Conservation (phyloP, 1,140 invertebrate genomes). For the Spodoptera litura region DNA sequence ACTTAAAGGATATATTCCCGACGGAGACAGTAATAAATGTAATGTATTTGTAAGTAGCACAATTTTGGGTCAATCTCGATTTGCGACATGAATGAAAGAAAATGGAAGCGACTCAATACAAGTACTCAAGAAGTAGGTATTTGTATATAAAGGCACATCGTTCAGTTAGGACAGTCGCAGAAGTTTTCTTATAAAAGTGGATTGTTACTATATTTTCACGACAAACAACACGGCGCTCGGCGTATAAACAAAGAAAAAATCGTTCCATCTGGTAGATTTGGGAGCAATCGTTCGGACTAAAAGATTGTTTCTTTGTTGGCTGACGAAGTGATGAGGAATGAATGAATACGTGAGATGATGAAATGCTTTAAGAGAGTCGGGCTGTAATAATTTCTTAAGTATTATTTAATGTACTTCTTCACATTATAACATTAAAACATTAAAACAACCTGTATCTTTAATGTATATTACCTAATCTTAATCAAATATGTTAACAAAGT, state of each 20-base stretch:
- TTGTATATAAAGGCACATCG: conserved; percentile 24
- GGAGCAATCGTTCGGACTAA: conserved; percentile 40
- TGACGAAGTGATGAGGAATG: conserved; percentile 38
- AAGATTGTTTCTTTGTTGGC: conserved; percentile 42
- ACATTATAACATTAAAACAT: too few relatives aligned
- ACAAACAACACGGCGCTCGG: conserved; percentile 28
- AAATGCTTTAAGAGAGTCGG: not conserved
- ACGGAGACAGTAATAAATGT: too few relatives aligned
- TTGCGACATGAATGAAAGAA: conserved; percentile 18
- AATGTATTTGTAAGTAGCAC: too few relatives aligned
- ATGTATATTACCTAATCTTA: too few relatives aligned
- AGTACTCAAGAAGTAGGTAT: conserved; percentile 21
- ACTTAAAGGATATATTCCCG: too few relatives aligned
- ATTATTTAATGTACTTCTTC: too few relatives aligned
- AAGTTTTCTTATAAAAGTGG: conserved; percentile 43
- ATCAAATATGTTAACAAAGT: too few relatives aligned
- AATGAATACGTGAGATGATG: conserved; percentile 40
- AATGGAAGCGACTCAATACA: conserved; percentile 7
- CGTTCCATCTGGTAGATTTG: conserved; percentile 36
- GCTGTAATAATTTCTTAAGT: too few relatives aligned
- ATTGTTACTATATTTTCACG: conserved; percentile 41
- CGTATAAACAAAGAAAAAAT: conserved; percentile 43
- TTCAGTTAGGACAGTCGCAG: conserved; percentile 36
- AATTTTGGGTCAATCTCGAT: conserved; percentile 3
- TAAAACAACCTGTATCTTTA: too few relatives aligned